These are phyloP conservation scores for Tenualosa ilisha DNA, from an alignment of 2,797 vertebrate species.

Conservation along the genomic window DNA sequence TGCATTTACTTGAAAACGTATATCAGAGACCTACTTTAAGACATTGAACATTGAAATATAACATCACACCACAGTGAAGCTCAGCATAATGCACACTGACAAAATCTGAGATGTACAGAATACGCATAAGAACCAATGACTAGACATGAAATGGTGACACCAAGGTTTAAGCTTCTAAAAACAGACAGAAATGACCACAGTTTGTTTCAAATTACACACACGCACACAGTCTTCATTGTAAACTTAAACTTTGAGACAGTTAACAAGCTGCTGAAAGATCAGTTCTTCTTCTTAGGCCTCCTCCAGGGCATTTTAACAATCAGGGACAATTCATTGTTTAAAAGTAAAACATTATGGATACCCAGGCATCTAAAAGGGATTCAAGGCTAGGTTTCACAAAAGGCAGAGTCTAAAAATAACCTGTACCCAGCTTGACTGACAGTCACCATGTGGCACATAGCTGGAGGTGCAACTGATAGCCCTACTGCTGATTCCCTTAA, in stretches of 20 bases:
- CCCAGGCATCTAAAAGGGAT: constrained; percentile 36
- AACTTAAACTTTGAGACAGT: not conserved
- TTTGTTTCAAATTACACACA: not conserved
- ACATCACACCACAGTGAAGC: not conserved
- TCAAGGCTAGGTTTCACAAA: constrained; percentile 74
- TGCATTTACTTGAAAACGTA: not conserved
- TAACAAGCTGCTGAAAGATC: not conserved
- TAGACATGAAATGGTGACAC: constrained; percentile 5
- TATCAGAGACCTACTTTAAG: not conserved
- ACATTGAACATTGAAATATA: not conserved
- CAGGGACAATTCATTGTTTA: not conserved
- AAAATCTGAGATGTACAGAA: constrained; percentile 10
- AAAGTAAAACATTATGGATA: constrained; percentile 26
- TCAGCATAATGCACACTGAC: not conserved
- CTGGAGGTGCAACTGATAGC: constrained; percentile 83
- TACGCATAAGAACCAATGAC: not conserved
- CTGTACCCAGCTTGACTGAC: constrained; percentile 70
- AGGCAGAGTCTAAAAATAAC: constrained; percentile 85
- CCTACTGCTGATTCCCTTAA: constrained; percentile 94
- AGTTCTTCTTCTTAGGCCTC: not conserved
- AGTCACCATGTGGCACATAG: constrained; percentile 92
- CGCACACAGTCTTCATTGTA: not conserved
- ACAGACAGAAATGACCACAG: constrained; percentile 1
- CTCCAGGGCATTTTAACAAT: not conserved
- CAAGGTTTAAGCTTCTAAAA: constrained; percentile 7